A percentile compares a stretch with the other conserved stretches of the same genome.
Evolutionary conservation across 2,797 vertebrate genomes (phyloP).

Genomic region (Lacerta agilis): DNA sequence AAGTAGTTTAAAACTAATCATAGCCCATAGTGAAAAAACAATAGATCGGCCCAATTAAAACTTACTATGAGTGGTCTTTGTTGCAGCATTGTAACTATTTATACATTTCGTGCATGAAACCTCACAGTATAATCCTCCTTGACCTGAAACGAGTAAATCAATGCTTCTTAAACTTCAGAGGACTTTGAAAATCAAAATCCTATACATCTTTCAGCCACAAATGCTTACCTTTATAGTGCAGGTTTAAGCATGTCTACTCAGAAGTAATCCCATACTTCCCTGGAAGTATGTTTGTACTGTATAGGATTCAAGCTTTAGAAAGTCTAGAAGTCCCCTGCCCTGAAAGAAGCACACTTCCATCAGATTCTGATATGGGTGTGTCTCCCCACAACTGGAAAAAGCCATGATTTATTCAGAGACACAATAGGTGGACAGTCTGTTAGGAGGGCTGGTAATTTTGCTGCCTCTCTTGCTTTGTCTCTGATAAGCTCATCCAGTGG

Average conservation of each 20-base stretch:
- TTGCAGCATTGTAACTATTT: not conserved
- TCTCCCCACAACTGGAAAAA: no score
- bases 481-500: no score
- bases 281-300: not conserved
- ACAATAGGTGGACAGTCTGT: no score
- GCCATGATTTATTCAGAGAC: no score
- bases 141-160: not conserved
- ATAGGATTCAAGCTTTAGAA: not conserved
- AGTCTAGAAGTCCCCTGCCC: no score
- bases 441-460: no score
- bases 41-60: constrained; percentile 49
- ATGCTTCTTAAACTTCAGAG: not conserved
- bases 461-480: no score
- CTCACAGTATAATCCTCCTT: not conserved
- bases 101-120: not conserved
- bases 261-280: not conserved
- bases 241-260: not conserved
- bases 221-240: not conserved
- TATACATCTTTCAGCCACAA: no score
- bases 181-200: not conserved
- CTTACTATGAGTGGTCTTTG: not conserved
- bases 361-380: no score
- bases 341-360: no score
- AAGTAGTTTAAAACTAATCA: constrained; percentile 36
- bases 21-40: constrained; percentile 3